phyloP scores from a whole-genome alignment of 35 echinoderm and acorn worm genomes.

The Amphiura filiformis region DNA sequence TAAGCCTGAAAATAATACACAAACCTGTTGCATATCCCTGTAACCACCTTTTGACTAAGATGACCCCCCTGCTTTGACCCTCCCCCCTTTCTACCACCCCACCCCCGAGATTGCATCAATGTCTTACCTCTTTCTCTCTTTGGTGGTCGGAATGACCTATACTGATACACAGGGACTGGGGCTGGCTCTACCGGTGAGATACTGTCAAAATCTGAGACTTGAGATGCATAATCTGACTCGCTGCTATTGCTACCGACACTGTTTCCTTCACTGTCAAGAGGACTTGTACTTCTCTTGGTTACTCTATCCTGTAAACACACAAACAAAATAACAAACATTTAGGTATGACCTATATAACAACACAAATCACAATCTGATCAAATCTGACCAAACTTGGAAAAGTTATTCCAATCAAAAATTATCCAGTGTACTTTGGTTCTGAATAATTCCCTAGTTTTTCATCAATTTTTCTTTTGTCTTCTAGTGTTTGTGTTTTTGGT shows the following conservation, averaged over 20 bases:
- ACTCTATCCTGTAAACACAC: constrained; percentile 51
- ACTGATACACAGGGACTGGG: neutral
- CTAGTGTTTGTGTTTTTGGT: too few relatives aligned
- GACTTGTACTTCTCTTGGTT: constrained; percentile 75
- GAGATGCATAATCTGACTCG: neutral
- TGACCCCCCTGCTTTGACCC: too few relatives aligned
- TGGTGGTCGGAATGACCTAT: neutral
- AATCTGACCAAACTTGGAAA: too few relatives aligned
- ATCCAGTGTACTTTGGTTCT: too few relatives aligned
- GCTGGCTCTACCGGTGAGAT: constrained; percentile 3
- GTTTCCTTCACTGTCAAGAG: constrained; percentile 86
- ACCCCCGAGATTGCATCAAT: too few relatives aligned
- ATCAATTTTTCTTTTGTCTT: too few relatives aligned
- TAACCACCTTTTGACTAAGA: too few relatives aligned
- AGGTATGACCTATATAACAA: neutral
- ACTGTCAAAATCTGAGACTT: neutral
- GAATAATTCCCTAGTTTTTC: too few relatives aligned
- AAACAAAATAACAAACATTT: neutral
- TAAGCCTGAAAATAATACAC: too few relatives aligned
- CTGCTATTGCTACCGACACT: constrained; percentile 72
- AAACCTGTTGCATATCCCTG: too few relatives aligned
- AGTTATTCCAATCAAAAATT: too few relatives aligned
- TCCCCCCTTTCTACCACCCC: too few relatives aligned
- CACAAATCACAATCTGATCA: neutral
- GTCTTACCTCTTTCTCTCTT: neutral